A percentile compares a stretch with the other conserved stretches of the same genome.
phyloP scores from a whole-genome alignment of 2,888 invertebrate species.

The Drosophila barbarae region DNA sequence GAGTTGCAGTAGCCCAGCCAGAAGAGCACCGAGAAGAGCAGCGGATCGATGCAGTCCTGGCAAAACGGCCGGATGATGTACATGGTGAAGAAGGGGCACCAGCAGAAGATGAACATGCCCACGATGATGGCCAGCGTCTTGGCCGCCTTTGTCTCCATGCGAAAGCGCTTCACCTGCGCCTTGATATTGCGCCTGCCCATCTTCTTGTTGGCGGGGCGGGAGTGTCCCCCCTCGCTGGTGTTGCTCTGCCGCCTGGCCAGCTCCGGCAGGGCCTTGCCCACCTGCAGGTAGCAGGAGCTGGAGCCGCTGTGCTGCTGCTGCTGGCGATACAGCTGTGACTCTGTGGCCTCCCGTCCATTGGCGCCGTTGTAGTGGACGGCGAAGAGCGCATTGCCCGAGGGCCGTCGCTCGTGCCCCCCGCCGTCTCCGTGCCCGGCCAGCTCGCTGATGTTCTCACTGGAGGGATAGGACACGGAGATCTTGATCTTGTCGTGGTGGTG shows the following conservation, averaged over 20 bases:
- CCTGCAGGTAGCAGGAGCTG: conserved; percentile 83
- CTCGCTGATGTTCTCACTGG: conserved; percentile 84
- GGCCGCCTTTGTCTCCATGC: conserved; percentile 98
- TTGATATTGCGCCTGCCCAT: conserved; percentile 95
- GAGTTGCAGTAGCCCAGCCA: conserved; percentile 99
- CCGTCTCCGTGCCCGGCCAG: conserved; percentile 76
- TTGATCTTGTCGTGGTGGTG: conserved; percentile 87
- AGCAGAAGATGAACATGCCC: conserved; percentile 97
- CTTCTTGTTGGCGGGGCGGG: conserved; percentile 79
- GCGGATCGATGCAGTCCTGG: conserved; percentile 89
- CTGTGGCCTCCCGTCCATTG: conserved; percentile 84
- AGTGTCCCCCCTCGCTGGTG: conserved; percentile 64
- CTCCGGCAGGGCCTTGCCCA: conserved; percentile 79
- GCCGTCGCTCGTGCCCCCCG: conserved; percentile 80
- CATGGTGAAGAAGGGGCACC: conserved; percentile 98
- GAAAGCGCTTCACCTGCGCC: conserved; percentile 93
- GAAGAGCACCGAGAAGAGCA: conserved; percentile 94
- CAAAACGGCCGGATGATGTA: conserved; percentile 95
- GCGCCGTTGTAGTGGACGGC: conserved; percentile 85
- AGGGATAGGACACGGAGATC: conserved; percentile 92
- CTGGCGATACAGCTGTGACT: conserved; percentile 80
- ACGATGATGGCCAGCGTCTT: conserved; percentile 98
- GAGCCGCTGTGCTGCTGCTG: conserved; percentile 66
- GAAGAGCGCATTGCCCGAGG: conserved; percentile 66
- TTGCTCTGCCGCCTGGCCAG: conserved; percentile 77